Evolutionary conservation across 1,140 invertebrate species (phyloP), one percentile per base, ranked within the genome.

Genomic region (Leucophenga varia): DNA sequence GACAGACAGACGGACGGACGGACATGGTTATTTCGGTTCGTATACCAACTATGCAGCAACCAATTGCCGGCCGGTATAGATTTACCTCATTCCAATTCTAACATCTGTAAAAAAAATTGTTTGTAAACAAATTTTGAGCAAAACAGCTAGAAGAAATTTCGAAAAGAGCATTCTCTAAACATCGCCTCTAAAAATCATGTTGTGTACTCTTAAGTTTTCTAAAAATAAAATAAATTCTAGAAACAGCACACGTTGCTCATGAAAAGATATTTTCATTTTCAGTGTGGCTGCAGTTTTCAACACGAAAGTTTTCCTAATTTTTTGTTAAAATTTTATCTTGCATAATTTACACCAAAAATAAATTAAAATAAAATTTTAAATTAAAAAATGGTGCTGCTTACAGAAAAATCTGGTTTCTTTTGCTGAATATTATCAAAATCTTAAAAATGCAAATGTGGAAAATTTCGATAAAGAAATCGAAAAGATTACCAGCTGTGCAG

Each of bases 361-460:
- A 31, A 13, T 20, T 20, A 10, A 14, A 14, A 19, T 39, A 5
- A 14, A 43, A 42, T 34, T 16, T 19, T 44, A 44, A 14, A 58
- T 59, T 55, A 61, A 67, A 57, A 43, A 52, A 72, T 53, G 73
- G 53, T 46, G 12, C 41, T 46, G 12, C 41, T 52, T 13, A 42
- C 35, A n/a, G 54, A 72, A 47, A 59, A 50, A 42, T 49, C 56
- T 19, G 67, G 59, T 30, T 74, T 70, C 45, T 74, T n/a, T 74
- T 44, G 53, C 71, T 57, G 61, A 72, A 20, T 74, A 74, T 43
- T 74, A 74, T 47, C 30, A 67, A 12, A 70, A 72, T 44, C 43
- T 74, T 2, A 60, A 61, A 22, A 59, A 38, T 55, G 41, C 57
- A 57, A n/a, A 64, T 54, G n/a, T 43, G 41, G 47, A 61, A 57